Evolutionary conservation across 1,140 invertebrate species (phyloP).

Genomic region (Bilobella aurantiaca): DNA sequence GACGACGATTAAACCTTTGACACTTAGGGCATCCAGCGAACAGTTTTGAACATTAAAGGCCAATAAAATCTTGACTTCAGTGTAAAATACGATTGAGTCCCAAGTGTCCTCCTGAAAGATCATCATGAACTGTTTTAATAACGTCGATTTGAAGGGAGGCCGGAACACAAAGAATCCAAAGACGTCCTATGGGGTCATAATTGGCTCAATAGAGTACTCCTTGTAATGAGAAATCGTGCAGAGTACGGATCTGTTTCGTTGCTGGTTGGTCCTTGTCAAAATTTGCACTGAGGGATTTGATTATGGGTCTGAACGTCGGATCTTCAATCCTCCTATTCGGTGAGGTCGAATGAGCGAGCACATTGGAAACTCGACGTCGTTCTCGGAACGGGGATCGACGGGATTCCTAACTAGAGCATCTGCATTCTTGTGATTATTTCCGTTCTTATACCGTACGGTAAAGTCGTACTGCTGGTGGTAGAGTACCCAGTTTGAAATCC

Average conservation of each 20-base stretch:
- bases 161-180: slow-evolving; percentile 14
- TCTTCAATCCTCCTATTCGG: slow-evolving; percentile 6
- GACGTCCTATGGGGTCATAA: neutral
- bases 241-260: neutral
- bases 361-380: neutral
- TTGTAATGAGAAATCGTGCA: neutral
- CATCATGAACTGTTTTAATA: slow-evolving; percentile 14
- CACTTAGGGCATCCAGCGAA: slow-evolving; percentile 9
- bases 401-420: slow-evolving; percentile 21
- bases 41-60: slow-evolving; percentile 9
- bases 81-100: slow-evolving; percentile 8
- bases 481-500: slow-evolving; percentile 11
- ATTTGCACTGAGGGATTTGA: neutral
- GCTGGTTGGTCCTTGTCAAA: neutral
- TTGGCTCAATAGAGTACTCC: slow-evolving; percentile 17
- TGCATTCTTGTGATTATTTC: slow-evolving; percentile 8
- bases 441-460: slow-evolving; percentile 2
- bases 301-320: neutral
- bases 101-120: neutral
- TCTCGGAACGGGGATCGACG: neutral
- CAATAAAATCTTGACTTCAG: slow-evolving; percentile 15
- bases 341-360: neutral
- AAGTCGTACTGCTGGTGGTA: slow-evolving; percentile 11
- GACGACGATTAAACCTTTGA: slow-evolving; percentile 11
- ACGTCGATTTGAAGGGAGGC: neutral